Base-by-base conservation (phyloP, 2,113 vertebrate species). In the Peromyscus maniculatus region DNA sequence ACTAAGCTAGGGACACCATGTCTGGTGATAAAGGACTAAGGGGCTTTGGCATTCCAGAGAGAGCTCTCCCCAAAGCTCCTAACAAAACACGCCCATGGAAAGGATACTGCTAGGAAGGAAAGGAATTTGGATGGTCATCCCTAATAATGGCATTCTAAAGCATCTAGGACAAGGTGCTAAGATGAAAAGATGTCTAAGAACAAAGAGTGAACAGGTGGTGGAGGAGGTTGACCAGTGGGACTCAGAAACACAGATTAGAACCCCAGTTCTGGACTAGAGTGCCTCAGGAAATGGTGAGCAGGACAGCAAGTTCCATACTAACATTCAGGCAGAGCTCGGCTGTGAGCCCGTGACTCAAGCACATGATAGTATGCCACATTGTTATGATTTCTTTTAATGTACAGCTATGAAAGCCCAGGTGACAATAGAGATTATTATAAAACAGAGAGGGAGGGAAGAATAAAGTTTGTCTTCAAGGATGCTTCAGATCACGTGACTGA, bases 321-420 rank as follows among this genome's bases (percentile, higher is more conserved):
- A 91, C 69, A 92, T 52, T 67, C 72, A 96, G 83, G 90, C 71
- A 89, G 82, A 94, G 67, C 52, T 79, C 90, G 90, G 90, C 74
- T 64, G 13, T 9, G n/a, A 78, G 46, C 11, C 0, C 89, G 36
- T 55, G 86, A 87, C 33, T 46, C 87, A 88, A 52, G 82, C 2
- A 46, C 36, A 10, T 33, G 36, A 28, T 1, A 78, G 43, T 39
- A 87, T 0, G 0, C 36, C 10, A 24, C 11, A 4, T 1, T 62
- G 72, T 69, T 12, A n/a, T 36, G 28, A n/a, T 78, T 39, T 72
- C 46, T 91, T 77, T 19, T 26, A 22, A 24, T 0, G 49, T 55
- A 36, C 22, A 55, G 17, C 39, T 67, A 13, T 17, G 13, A 80
- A 83, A n/a, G 55, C 28, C 28, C 66, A 39, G 62, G 43, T 77